A percentile compares a stretch with the other conserved stretches of the same genome.
Evolutionary conservation across 2,113 vertebrate genomes (phyloP).

Genomic region (Jacana jacana): DNA sequence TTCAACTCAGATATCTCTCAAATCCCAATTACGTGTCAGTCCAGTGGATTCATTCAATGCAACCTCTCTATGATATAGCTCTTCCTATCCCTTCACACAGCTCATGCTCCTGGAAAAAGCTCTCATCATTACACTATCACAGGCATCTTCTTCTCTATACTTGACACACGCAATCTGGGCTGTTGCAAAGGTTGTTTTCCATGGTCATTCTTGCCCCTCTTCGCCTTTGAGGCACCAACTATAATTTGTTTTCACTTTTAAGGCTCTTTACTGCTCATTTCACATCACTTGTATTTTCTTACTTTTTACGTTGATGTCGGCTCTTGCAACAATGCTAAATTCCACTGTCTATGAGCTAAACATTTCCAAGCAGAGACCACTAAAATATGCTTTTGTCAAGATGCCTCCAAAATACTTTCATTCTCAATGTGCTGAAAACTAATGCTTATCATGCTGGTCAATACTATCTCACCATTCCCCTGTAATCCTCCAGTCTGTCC

Average conservation of each 20-base stretch:
- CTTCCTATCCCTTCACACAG: not conserved
- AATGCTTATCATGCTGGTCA: not conserved
- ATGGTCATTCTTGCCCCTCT: not conserved
- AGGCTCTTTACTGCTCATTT: not conserved
- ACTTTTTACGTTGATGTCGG: not conserved
- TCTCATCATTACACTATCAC: not conserved
- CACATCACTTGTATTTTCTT: not conserved
- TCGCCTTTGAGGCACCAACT: not conserved
- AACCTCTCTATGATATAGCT: not conserved
- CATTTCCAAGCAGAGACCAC: not conserved
- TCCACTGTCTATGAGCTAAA: not conserved
- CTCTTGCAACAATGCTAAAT: not conserved
- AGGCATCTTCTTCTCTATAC: not conserved
- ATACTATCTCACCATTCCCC: not conserved
- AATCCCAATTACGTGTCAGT: not conserved
- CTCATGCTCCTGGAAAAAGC: not conserved
- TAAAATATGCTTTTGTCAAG: not conserved
- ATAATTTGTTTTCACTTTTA: not conserved
- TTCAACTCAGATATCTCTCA: not conserved
- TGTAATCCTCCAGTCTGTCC: not conserved
- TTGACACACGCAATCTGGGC: not conserved
- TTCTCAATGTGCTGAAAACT: not conserved
- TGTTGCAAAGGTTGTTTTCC: not conserved
- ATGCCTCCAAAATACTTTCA: not conserved
- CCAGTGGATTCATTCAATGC: not conserved